Percentiles rank a stretch among this genome's conserved stretches.
Evolutionary conservation across 2,888 invertebrate species (phyloP).

Genomic region (Lapara coniferarum): DNA sequence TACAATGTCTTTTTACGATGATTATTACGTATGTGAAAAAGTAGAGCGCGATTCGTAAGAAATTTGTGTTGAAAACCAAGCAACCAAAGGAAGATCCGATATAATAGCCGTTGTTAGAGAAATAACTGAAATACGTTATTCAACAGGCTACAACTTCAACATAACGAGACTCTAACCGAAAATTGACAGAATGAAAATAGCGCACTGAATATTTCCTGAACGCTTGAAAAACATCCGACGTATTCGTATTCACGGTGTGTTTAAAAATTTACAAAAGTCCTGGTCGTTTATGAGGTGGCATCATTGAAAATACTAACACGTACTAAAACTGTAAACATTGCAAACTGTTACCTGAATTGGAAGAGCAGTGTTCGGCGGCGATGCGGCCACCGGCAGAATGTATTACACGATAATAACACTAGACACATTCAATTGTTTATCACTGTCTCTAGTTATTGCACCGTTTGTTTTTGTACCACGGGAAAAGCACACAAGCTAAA

Average conservation of each 20-base stretch:
- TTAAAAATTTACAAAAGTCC: slow-evolving; percentile 40
- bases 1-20: neutral
- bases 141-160: slow-evolving; percentile 10
- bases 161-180: neutral
- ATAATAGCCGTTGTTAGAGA: neutral
- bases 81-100: neutral
- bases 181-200: slow-evolving; percentile 4
- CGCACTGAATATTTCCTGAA: slow-evolving; percentile 26
- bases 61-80: too few relatives aligned
- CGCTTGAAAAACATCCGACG: slow-evolving; percentile 31
- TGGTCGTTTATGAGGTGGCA: slow-evolving; percentile 60
- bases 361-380: slow-evolving; percentile 31
- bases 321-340: slow-evolving; percentile 66
- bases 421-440: slow-evolving; percentile 49
- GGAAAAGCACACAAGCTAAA: slow-evolving; percentile 57
- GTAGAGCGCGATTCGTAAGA: neutral
- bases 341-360: slow-evolving; percentile 50
- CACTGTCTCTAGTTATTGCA: slow-evolving; percentile 53
- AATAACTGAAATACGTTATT: slow-evolving; percentile 2
- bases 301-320: slow-evolving; percentile 61
- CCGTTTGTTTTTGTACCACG: slow-evolving; percentile 68
- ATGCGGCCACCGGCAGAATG: slow-evolving; percentile 28
- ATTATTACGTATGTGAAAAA: neutral
- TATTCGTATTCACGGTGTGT: slow-evolving; percentile 37
- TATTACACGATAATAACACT: slow-evolving; percentile 48